A percentile compares a stretch with the other conserved stretches of the same genome.
phyloP scores from a whole-genome alignment of 2,113 vertebrate species.

The Entelurus aequoreus region DNA sequence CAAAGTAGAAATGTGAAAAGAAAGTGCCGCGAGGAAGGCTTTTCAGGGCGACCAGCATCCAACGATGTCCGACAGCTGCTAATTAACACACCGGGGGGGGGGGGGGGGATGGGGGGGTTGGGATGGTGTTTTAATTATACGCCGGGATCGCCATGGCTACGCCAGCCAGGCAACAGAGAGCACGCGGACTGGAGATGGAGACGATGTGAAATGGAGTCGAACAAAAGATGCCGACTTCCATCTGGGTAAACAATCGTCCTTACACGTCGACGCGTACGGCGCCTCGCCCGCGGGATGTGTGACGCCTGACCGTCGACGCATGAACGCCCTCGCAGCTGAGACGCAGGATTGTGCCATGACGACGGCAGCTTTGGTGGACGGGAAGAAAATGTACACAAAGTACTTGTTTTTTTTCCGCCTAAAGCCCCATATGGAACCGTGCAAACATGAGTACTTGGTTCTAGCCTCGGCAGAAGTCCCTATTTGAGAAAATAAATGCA shows the following conservation, averaged over 20 bases:
- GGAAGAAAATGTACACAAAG: no score
- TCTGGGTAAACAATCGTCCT: slow-evolving; percentile 47
- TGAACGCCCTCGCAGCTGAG: slow-evolving; percentile 4
- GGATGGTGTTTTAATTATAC: slow-evolving; percentile 66
- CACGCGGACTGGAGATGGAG: slow-evolving; percentile 37
- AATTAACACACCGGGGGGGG: slow-evolving; percentile 64
- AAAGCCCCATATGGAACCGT: no score
- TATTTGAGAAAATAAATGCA: no score
- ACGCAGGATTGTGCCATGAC: slow-evolving; percentile 24
- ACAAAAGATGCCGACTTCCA: slow-evolving; percentile 40
- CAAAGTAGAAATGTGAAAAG: not conserved
- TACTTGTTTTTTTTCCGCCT: no score
- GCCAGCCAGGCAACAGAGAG: slow-evolving; percentile 34
- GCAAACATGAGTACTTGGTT: no score
- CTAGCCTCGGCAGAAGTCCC: no score
- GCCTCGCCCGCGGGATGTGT: slow-evolving; percentile 24
- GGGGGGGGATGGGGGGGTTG: no score
- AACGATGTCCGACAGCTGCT: slow-evolving; percentile 55
- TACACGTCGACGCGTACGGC: slow-evolving; percentile 20
- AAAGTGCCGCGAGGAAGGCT: not conserved
- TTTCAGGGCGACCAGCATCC: slow-evolving; percentile 8
- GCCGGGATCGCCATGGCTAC: slow-evolving; percentile 45
- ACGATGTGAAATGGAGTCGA: slow-evolving; percentile 24
- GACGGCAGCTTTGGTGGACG: slow-evolving; percentile 11
- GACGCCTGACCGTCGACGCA: slow-evolving; percentile 11